Conservation (phyloP, 2,888 invertebrate genomes). For the Drosophila percnosoma region DNA sequence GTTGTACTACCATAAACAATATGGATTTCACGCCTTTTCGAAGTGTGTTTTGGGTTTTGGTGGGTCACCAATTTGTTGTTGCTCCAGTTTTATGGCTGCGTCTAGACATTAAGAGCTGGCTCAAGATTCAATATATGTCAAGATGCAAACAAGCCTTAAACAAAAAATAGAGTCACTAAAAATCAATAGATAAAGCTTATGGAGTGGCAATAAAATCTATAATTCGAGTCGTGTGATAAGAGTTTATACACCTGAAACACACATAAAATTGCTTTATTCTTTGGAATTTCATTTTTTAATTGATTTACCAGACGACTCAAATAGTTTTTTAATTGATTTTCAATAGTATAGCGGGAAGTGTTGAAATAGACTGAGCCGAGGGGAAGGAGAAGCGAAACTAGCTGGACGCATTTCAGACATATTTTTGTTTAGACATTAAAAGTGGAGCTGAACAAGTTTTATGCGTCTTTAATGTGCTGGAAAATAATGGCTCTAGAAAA, state of each 20-base stretch:
- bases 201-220: slow-evolving; percentile 63
- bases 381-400: slow-evolving; percentile 13
- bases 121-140: slow-evolving; percentile 15
- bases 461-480: slow-evolving; percentile 75
- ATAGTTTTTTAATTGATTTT: slow-evolving; percentile 79
- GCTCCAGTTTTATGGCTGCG: slow-evolving; percentile 60
- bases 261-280: slow-evolving; percentile 71
- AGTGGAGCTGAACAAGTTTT: slow-evolving; percentile 58
- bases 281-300: slow-evolving; percentile 73
- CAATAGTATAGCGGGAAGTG: slow-evolving; percentile 15
- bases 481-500: slow-evolving; percentile 53
- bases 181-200: slow-evolving; percentile 50
- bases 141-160: slow-evolving; percentile 23
- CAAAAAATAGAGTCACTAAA: slow-evolving; percentile 37
- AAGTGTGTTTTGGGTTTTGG: slow-evolving; percentile 7
- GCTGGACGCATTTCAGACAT: slow-evolving; percentile 40
- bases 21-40: slow-evolving; percentile 54
- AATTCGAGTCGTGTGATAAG: slow-evolving; percentile 59
- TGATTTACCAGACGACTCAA: slow-evolving; percentile 47
- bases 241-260: slow-evolving; percentile 56
- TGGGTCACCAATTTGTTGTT: slow-evolving; percentile 42
- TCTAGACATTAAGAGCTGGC: slow-evolving; percentile 28
- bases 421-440: slow-evolving; percentile 51
- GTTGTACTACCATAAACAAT: slow-evolving; percentile 29
- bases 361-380: background rate